phyloP scores from a whole-genome alignment of 2,888 invertebrate species.

The Dermolepida albohirtum region DNA sequence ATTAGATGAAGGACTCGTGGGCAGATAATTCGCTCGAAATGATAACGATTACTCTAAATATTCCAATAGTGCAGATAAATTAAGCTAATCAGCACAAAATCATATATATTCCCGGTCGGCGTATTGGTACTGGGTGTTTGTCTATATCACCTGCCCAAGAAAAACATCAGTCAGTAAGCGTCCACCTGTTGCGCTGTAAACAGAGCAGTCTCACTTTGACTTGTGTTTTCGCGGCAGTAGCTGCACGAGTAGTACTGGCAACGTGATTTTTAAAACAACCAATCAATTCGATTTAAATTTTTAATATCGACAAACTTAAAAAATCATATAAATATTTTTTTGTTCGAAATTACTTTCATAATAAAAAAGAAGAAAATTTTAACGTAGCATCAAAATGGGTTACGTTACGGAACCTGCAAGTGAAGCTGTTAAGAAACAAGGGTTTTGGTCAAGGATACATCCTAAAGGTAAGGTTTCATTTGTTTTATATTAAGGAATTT shows the following conservation, averaged over 20 bases:
- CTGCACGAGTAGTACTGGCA: background rate
- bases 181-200: slow-evolving; percentile 23
- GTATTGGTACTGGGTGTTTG: slow-evolving; percentile 24
- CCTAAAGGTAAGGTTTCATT: slow-evolving; percentile 32
- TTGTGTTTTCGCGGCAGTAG: slow-evolving; percentile 14
- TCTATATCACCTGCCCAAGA: slow-evolving; percentile 27
- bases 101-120: slow-evolving; percentile 26
- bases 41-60: slow-evolving; percentile 35
- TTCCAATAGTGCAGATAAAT: slow-evolving; percentile 31
- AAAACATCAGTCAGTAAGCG: slow-evolving; percentile 28
- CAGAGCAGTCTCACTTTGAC: slow-evolving; percentile 10
- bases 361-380: slow-evolving; percentile 4
- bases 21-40: background rate
- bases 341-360: no score
- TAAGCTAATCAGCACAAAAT: slow-evolving; percentile 33
- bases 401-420: slow-evolving; percentile 36
- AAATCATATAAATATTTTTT: no score
- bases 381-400: slow-evolving; percentile 20
- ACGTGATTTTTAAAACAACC: background rate
- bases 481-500: background rate
- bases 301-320: background rate
- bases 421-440: slow-evolving; percentile 31
- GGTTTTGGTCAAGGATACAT: slow-evolving; percentile 31
- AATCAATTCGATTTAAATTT: background rate
- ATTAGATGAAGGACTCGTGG: no score